phyloP scores from a whole-genome alignment of 2,113 vertebrate genomes.

The Pseudorasbora parva region DNA sequence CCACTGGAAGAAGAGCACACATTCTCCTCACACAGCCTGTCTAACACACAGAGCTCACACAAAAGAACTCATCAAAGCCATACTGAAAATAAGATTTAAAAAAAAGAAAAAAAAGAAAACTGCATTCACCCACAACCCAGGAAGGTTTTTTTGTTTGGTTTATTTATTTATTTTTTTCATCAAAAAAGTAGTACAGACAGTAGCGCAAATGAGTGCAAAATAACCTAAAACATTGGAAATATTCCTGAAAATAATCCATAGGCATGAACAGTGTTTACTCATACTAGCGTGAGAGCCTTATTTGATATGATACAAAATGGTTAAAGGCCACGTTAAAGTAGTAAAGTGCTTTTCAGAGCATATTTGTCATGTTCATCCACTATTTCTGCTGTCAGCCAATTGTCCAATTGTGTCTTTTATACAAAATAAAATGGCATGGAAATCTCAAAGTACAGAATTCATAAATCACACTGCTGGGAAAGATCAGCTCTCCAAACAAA shows the following conservation, averaged over 20 bases:
- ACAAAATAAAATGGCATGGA: not conserved
- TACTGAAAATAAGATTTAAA: conserved; percentile 30
- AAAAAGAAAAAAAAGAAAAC: conserved; percentile 23
- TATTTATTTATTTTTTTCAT: not conserved
- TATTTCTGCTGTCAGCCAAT: conserved; percentile 12
- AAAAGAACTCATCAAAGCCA: conserved; percentile 45
- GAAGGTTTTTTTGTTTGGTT: conserved; percentile 27
- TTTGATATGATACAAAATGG: not conserved
- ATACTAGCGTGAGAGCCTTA: not conserved
- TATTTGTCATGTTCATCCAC: not conserved
- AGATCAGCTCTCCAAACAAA: conserved; percentile 23
- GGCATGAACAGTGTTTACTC: not conserved
- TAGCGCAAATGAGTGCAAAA: not conserved
- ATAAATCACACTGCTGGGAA: conserved; percentile 17
- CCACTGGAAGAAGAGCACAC: conserved; percentile 43
- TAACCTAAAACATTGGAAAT: not conserved
- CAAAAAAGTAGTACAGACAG: not conserved
- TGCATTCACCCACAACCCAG: conserved; percentile 10
- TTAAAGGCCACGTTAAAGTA: not conserved
- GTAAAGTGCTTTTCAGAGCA: conserved; percentile 4
- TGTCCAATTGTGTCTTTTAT: not conserved
- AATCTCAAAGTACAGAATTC: conserved; percentile 16
- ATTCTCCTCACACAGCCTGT: conserved; percentile 31
- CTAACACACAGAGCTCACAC: conserved; percentile 42
- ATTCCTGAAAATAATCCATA: not conserved